These are phyloP conservation scores for Pterobdella sp. DNA, from an alignment of 2,888 invertebrate genomes.

Conservation along the genomic window DNA sequence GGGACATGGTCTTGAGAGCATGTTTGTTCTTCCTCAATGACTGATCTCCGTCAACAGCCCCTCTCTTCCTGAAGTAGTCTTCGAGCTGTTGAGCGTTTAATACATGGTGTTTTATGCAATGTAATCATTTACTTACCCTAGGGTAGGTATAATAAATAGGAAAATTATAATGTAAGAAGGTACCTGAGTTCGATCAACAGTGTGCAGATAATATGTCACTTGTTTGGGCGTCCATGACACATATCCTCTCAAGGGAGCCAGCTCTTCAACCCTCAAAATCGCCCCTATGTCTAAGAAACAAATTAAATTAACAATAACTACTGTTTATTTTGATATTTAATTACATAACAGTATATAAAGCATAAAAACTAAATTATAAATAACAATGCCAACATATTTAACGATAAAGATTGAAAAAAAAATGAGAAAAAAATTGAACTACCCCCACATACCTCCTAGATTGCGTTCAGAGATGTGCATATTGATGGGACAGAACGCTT, in stretches of 20 bases:
- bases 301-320: background rate
- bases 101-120: no score
- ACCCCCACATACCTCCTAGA: constrained; percentile 64
- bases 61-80: constrained; percentile 21
- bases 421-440: no score
- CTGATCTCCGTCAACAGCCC: background rate
- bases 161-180: no score
- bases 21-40: background rate
- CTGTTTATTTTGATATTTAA: no score
- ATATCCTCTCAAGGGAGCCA: constrained; percentile 85
- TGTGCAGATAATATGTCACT: constrained; percentile 94
- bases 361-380: background rate
- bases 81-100: constrained; percentile 16
- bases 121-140: no score
- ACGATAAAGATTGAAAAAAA: background rate
- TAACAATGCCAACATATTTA: background rate
- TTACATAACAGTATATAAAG: no score
- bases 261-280: constrained; percentile 94
- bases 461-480: constrained; percentile 95
- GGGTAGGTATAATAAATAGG: no score
- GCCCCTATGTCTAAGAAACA: constrained; percentile 79
- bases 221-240: constrained; percentile 99
- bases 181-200: constrained; percentile 78
- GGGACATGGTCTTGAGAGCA: background rate
- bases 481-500: constrained; percentile 93